These are phyloP conservation scores for Drosophila tristis DNA, from an alignment of 1,140 invertebrate species.

Conservation along the genomic window DNA sequence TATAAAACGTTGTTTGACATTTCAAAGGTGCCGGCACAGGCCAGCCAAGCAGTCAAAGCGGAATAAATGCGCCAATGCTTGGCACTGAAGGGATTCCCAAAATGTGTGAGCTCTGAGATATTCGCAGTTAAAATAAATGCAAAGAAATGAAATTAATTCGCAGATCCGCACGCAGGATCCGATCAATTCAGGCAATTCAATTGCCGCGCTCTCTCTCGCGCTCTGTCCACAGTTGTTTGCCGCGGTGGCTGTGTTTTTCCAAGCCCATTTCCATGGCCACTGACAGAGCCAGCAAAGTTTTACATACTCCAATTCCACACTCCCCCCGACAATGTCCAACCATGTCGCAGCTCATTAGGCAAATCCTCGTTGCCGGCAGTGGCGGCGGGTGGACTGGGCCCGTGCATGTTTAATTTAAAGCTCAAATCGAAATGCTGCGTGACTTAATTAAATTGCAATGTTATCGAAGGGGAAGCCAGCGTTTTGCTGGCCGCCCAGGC, in stretches of 20 bases:
- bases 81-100: no score
- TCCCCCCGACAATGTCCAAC: constrained; percentile 37
- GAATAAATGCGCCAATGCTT: no score
- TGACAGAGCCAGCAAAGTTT: constrained; percentile 1
- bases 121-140: no score
- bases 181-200: constrained; percentile 26
- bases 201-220: constrained; percentile 15
- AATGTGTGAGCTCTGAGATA: no score
- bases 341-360: constrained; percentile 58
- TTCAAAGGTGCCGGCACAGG: not conserved
- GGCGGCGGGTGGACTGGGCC: constrained; percentile 1
- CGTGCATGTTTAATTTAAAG: constrained; percentile 66
- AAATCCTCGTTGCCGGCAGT: constrained; percentile 27
- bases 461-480: constrained; percentile 22
- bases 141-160: no score
- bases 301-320: not conserved
- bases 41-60: no score
- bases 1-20: constrained; percentile 12
- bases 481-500: not conserved
- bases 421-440: constrained; percentile 72
- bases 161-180: not conserved
- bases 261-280: not conserved
- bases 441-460: constrained; percentile 81
- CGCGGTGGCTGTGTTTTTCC: not conserved
- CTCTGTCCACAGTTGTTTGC: constrained; percentile 25